Evolutionary conservation across 2,888 invertebrate species (phyloP), one percentile per base, ranked within the genome.

Genomic region (Polia nebulosa): DNA sequence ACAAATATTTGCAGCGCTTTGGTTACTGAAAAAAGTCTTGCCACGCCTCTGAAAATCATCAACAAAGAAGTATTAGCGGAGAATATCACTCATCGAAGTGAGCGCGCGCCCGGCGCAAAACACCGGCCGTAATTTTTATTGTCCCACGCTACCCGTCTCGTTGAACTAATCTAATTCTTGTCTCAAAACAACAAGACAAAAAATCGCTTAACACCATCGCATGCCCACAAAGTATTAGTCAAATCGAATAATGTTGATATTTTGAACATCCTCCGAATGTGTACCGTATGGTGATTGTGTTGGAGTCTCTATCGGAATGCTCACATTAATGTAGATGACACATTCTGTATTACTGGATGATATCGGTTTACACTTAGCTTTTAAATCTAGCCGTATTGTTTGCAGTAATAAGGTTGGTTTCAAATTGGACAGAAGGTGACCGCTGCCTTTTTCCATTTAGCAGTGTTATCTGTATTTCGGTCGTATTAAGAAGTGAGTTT

Each of bases 161-260:
- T 82, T 90, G 90, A 87, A 85, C 89, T 85, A 93, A 93, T 93
- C 88, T 89, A 88, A 87, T 87, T 91, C 92, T 91, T 95, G 90
- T 88, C 79, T 80, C 90, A 78, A 84, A 86, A 83, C 70, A 60
- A 69, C 83, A 92, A 87, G 91, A 86, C 82, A 86, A 88, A 88
- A 91, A 92, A 89, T 94, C 85, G 89, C 81, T 89, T 85, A 87
- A 82, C 87, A 79, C 74, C 76, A 74, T 78, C 73, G 76, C 78
- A 81, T 85, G 81, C 87, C 86, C 87, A 85, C 88, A 87, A 89
- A 90, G 87, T 88, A 90, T 91, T 89, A 90, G 91, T 89, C 90
- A 90, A 92, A 92, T 89, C 88, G 88, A 90, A 92, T 91, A 92
- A 92, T 93, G 93, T 93, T 93, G 90, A 92, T 93, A 90, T 90